phyloP scores from a whole-genome alignment of 2,113 vertebrate species.

The Aleadryas rufinucha region DNA sequence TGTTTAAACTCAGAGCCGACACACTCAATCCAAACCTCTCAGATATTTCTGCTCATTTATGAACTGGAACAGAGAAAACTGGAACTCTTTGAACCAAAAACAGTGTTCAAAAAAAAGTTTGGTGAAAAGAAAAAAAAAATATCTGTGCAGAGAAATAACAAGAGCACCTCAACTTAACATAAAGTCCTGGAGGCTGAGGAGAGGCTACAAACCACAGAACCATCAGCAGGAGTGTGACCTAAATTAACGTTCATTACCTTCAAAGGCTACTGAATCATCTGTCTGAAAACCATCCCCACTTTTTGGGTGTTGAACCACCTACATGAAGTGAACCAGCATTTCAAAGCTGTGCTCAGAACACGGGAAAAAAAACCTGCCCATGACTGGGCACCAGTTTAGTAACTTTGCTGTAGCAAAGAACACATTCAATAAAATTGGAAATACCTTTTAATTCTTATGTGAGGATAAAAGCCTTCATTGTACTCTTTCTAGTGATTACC shows the following conservation, averaged over 20 bases:
- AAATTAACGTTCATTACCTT: not conserved
- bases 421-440: not conserved
- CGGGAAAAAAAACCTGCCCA: not conserved
- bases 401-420: not conserved
- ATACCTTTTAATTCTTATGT: not conserved
- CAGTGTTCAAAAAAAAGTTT: not conserved
- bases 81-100: not conserved
- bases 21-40: not conserved
- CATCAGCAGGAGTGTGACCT: not conserved
- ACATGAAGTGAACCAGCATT: not conserved
- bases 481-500: not conserved
- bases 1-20: not conserved
- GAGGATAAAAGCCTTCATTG: not conserved
- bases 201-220: not conserved
- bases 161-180: not conserved
- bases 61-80: not conserved
- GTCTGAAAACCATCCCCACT: not conserved
- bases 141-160: not conserved
- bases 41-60: not conserved
- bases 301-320: accelerated
- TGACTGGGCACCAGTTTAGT: not conserved
- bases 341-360: not conserved
- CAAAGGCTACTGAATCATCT: not conserved
- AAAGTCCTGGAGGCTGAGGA: not conserved
- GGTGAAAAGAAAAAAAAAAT: too few relatives aligned